These are phyloP conservation scores for Sinopyrophorus schimmeli DNA, from an alignment of 2,888 invertebrate genomes.

Conservation along the genomic window DNA sequence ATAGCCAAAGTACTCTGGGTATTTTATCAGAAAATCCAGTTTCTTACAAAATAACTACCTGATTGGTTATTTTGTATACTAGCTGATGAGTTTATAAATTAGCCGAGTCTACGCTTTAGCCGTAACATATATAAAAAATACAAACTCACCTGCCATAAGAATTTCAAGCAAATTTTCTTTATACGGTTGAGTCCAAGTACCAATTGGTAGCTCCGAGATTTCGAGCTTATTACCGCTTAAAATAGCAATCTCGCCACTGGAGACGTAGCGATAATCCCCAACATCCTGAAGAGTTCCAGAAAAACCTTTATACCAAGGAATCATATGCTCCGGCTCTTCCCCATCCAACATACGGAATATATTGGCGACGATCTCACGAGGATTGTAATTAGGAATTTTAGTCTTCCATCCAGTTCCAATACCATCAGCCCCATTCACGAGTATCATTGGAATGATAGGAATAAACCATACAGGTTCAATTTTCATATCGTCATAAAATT, in stretches of 20 bases:
- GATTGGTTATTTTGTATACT: too few relatives aligned
- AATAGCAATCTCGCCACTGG: slow-evolving; percentile 83
- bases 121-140: too few relatives aligned
- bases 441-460: slow-evolving; percentile 94
- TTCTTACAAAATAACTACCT: too few relatives aligned
- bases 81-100: too few relatives aligned
- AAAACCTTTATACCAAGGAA: slow-evolving; percentile 94
- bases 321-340: slow-evolving; percentile 76
- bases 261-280: slow-evolving; percentile 65
- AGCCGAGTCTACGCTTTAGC: too few relatives aligned
- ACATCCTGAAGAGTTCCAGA: slow-evolving; percentile 71
- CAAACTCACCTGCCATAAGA: slow-evolving; percentile 80
- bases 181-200: slow-evolving; percentile 94
- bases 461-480: slow-evolving; percentile 95
- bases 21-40: too few relatives aligned
- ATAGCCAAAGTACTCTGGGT: too few relatives aligned
- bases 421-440: slow-evolving; percentile 97
- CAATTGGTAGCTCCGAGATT: slow-evolving; percentile 94
- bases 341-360: slow-evolving; percentile 80
- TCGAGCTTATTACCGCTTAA: slow-evolving; percentile 82
- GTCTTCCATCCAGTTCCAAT: slow-evolving; percentile 99
- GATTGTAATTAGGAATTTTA: slow-evolving; percentile 94
- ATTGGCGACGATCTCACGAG: slow-evolving; percentile 85
- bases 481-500: slow-evolving; percentile 91
- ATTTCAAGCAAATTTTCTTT: slow-evolving; percentile 93